phyloP scores from a whole-genome alignment of 2,113 vertebrate species.

The Nerophis lumbriciformis region DNA sequence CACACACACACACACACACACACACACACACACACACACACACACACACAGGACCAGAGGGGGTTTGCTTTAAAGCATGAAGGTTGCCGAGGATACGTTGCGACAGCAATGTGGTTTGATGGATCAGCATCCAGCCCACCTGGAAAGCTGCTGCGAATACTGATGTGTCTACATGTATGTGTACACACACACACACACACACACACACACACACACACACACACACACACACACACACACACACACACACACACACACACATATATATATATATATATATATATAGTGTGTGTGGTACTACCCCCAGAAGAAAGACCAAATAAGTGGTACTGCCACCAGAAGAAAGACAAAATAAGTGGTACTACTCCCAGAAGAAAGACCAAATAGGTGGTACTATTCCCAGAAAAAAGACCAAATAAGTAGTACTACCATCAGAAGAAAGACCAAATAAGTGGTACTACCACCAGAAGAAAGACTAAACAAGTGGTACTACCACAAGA shows the following conservation, averaged over 20 bases:
- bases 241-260: not conserved
- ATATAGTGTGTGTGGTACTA: no score
- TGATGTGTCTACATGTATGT: slow-evolving; percentile 28
- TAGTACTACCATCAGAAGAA: no score
- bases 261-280: no score
- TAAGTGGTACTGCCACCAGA: no score
- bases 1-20: slow-evolving; percentile 10
- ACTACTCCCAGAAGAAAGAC: no score
- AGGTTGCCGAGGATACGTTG: slow-evolving; percentile 58
- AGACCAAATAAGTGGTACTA: no score
- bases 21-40: not conserved
- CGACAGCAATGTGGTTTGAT: slow-evolving; percentile 56
- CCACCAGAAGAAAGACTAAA: no score
- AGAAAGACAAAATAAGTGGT: no score
- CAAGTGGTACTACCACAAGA: no score
- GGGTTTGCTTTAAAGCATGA: slow-evolving; percentile 42
- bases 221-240: not conserved
- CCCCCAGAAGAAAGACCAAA: no score
- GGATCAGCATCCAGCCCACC: slow-evolving; percentile 61
- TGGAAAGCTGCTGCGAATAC: slow-evolving; percentile 53
- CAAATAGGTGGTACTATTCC: no score
- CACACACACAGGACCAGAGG: slow-evolving; percentile 32
- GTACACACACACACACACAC: not conserved
- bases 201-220: not conserved
- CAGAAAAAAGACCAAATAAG: no score